A percentile compares a stretch with the other conserved stretches of the same genome.
phyloP scores from a whole-genome alignment of 2,797 vertebrate genomes.

The Poliocrania exsul region DNA sequence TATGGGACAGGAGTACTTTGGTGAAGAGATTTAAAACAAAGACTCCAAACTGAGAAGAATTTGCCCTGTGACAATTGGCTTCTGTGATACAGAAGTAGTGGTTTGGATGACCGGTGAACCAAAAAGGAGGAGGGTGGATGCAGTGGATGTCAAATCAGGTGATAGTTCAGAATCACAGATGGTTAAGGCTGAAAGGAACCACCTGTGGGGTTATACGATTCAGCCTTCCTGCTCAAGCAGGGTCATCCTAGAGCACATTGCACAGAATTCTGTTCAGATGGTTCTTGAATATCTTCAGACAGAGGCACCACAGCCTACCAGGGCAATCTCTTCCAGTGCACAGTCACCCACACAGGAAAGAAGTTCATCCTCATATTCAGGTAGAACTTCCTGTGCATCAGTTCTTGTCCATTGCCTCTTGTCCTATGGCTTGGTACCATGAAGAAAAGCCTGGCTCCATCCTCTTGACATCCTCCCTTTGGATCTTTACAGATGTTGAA shows the following conservation, averaged over 20 bases:
- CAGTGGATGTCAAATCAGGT: not conserved
- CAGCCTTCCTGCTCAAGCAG: not conserved
- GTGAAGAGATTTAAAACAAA: not conserved
- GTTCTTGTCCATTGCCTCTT: not conserved
- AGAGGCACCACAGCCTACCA: not conserved
- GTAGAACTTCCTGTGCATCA: not conserved
- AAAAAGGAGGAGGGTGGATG: not conserved
- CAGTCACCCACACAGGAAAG: not conserved
- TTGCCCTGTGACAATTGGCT: not conserved
- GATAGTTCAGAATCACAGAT: not conserved
- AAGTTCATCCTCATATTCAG: not conserved
- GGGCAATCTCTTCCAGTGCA: not conserved
- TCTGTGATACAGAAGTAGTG: not conserved
- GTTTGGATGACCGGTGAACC: not conserved
- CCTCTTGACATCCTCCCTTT: not conserved
- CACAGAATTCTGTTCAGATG: not conserved
- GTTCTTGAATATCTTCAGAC: not conserved
- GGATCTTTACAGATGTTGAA: not conserved
- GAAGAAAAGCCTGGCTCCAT: not conserved
- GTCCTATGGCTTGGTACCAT: no score
- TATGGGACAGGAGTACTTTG: not conserved
- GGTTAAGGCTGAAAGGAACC: not conserved
- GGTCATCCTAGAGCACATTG: not conserved
- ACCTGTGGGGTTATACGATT: not conserved
- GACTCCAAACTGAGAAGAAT: not conserved